Percentiles rank a stretch among this genome's conserved stretches.
Evolutionary conservation across 2,797 vertebrate species (phyloP).

Genomic region (Hoplostethus atlanticus): DNA sequence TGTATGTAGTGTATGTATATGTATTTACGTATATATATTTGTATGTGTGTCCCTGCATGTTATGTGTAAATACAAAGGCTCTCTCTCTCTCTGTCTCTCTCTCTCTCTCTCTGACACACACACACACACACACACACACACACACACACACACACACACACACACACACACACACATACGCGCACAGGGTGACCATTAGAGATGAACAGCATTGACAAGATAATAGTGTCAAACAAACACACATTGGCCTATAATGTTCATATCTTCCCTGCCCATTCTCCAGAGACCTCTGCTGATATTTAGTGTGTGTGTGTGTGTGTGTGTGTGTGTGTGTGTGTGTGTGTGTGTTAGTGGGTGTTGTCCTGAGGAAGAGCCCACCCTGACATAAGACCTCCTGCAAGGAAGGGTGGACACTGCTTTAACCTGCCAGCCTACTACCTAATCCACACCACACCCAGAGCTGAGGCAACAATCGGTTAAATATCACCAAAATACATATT

Average conservation of each 20-base stretch:
- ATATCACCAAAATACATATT: conserved; percentile 16
- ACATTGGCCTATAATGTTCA: neutral
- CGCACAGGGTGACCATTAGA: neutral
- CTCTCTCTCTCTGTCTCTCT: too few species aligned
- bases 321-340: conserved; percentile 11
- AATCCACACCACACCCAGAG: conserved; percentile 56
- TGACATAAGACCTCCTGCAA: conserved; percentile 47
- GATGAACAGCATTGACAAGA: conserved; percentile 4
- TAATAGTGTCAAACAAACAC: neutral
- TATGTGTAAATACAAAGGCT: too few species aligned
- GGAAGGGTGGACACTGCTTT: conserved; percentile 57
- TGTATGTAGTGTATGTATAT: neutral
- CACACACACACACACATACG: conserved; percentile 1
- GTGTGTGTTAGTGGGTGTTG: conserved; percentile 27
- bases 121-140: neutral
- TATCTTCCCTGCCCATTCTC: conserved; percentile 19
- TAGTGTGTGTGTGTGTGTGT: conserved; percentile 19
- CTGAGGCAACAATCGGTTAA: conserved; percentile 16
- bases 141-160: neutral
- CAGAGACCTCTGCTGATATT: neutral
- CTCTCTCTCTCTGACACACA: neutral
- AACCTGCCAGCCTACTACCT: conserved; percentile 54
- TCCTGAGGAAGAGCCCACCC: conserved; percentile 68
- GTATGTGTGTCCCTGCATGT: neutral
- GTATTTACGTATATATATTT: too few species aligned